Evolutionary conservation across 2,888 invertebrate species (phyloP).

Genomic region (Branchellion lobata): DNA sequence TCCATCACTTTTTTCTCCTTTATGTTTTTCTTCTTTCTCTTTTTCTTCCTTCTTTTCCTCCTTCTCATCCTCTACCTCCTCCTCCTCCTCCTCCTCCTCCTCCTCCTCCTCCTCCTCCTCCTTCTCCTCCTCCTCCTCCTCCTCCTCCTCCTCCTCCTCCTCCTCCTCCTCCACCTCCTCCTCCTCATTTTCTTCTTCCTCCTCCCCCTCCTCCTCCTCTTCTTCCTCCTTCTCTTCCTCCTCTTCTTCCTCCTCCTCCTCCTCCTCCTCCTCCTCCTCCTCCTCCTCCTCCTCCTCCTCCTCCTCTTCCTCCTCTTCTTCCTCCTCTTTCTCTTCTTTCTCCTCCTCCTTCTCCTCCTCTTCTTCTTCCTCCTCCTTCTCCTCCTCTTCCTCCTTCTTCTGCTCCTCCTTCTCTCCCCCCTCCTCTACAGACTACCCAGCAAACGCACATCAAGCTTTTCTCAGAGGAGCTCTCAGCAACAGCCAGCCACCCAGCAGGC

Average conservation of each 20-base stretch:
- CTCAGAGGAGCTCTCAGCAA: constrained; percentile 21
- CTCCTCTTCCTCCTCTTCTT: not conserved
- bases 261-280: not conserved
- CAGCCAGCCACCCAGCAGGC: constrained; percentile 15
- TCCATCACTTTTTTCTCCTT: too few relatives aligned
- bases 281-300: not conserved
- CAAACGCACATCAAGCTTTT: constrained; percentile 24
- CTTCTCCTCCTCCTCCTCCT: not conserved
- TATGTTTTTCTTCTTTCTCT: too few relatives aligned
- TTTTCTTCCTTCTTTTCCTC: too few relatives aligned
- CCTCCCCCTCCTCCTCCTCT: not conserved
- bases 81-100: not conserved
- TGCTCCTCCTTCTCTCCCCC: too few relatives aligned
- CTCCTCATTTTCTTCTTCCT: not conserved
- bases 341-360: constrained; percentile 12
- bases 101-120: not conserved
- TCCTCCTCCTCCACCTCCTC: too few relatives aligned
- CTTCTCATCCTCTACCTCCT: too few relatives aligned
- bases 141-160: not conserved
- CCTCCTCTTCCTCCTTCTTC: constrained; percentile 3
- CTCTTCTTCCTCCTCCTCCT: not conserved
- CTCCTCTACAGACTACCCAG: constrained; percentile 17
- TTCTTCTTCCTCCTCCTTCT: constrained; percentile 44
- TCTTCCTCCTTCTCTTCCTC: constrained; percentile 3
- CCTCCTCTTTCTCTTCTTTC: not conserved